Evolutionary conservation across 2,113 vertebrate genomes (phyloP), one percentile per base, ranked within the genome.

Genomic region (Lagopus muta): DNA sequence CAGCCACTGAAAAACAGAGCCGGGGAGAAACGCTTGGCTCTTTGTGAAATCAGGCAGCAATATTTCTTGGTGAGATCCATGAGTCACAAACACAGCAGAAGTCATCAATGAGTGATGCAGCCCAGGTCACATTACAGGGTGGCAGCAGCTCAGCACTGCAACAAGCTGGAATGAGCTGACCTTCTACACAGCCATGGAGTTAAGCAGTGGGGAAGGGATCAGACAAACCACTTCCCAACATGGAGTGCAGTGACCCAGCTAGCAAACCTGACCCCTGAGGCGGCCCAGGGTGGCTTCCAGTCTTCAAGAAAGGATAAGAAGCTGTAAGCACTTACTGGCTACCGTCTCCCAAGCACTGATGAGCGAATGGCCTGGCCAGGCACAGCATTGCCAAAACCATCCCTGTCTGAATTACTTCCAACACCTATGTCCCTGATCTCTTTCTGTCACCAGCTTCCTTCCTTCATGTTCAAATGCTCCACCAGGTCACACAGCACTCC

Each of bases 121-220:
- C 60, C 32, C 19, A 43, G 11, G 21, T 75, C 47, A 55, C 8
- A 0, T 8, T 74, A 60, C 21, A 34, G 3, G 21, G 48, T 65
- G 54, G 58, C 21, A 25, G 54, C 17, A 73, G 70, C 65, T 48
- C 27, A 81, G 42, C 62, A 54, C 27, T 32, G 54, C 69, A 54
- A 13, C 7, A 28, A 74, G 47, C 64, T 0, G 1, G 74, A 55
- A 83, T 7, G 66, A 81, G 40, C 69, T 45, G 42, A 61, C 50
- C 57, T 57, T 36, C 72, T 52, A 64, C 11, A 1, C n/a, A 57
- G 64, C 19, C 48, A 40, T 0, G 1, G 16, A 75, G 43, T 45
- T 0, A 0, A 76, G 43, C 40, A 34, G 65, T 1, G 4, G 30
- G 21, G 61, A 70, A 30, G 20, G 74, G 25, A 78, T 36, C 40